Conservation (phyloP, 2,113 vertebrate species). For the Acrocephalus arundinaceus region DNA sequence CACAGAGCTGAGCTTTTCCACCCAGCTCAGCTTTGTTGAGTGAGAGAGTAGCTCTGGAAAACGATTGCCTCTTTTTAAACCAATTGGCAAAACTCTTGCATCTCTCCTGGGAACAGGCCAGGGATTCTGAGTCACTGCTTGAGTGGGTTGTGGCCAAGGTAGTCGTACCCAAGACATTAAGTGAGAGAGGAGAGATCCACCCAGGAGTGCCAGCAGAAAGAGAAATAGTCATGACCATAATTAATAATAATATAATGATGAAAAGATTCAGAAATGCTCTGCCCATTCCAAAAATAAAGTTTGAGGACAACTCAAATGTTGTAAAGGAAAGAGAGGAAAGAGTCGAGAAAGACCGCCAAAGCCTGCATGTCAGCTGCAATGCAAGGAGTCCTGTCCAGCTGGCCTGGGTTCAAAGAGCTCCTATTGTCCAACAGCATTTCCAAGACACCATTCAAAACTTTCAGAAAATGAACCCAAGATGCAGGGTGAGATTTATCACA, state of each 20-base stretch:
- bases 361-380: conserved; percentile 67
- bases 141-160: conserved; percentile 43
- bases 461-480: conserved; percentile 66
- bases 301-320: conserved; percentile 63
- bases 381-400: conserved; percentile 53
- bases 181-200: conserved; percentile 43
- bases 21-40: conserved; percentile 10
- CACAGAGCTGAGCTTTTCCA: conserved; percentile 46
- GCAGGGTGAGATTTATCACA: conserved; percentile 63
- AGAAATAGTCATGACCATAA: conserved; percentile 39
- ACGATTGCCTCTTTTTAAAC: conserved; percentile 52
- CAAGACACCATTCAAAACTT: conserved; percentile 63
- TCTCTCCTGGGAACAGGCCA: conserved; percentile 56
- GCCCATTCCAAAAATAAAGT: conserved; percentile 72
- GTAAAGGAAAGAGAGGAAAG: conserved; percentile 50
- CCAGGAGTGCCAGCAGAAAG: conserved; percentile 54
- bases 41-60: conserved; percentile 13
- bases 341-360: conserved; percentile 57
- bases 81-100: conserved; percentile 48
- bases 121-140: conserved; percentile 64
- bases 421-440: conserved; percentile 62
- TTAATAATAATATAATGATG: conserved; percentile 53
- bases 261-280: conserved; percentile 42
- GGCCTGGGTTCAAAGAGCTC: conserved; percentile 56
- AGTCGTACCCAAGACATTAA: conserved; percentile 47